Base-by-base conservation (phyloP, 1,140 invertebrate species). In the Bombus sibiricus region DNA sequence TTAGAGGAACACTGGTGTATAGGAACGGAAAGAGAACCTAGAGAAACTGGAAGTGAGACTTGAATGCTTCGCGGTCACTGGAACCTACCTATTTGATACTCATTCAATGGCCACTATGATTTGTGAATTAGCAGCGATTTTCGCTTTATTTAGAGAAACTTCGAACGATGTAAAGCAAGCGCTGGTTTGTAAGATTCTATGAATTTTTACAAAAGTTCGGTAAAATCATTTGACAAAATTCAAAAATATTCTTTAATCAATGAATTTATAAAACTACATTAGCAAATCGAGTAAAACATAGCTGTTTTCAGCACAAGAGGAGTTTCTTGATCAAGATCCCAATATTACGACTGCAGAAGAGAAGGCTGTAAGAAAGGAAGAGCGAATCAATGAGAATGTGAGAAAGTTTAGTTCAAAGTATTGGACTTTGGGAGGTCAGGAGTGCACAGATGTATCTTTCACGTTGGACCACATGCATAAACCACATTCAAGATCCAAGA, bases 341-440 rank as follows among this genome's bases (percentile, higher is more conserved):
- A 57, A 41, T 43, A 28, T n/a, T 34, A 53, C 71, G 10, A 25
- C 28, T 41, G n/a, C 37, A 59, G 34, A 41, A 37, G 53, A 4
- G 25, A 43, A 72, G 15, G 41, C 22, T 6, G 37, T 22, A 41
- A 41, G n/a, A 18, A 10, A 53, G 28, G 2, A 32, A 34, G 37
- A 43, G 41, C 6, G 78, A 74, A 72, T 72, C 13, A 2, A n/a
- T 72, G 15, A 41, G 47, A 68, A n/a, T 53, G n/a, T 10, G 34
- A 85, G 57, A 62, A 13, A 74, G 43, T 32, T n/a, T 79, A 32
- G 32, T 69, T 66, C 6, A 8, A 66, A 47, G 37, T 22, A 25
- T 39, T 78, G 57, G 78, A 81, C 41, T 81, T 8, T 41, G 8
- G 10, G 25, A 64, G 15, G 12, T 80, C 77, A 80, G 83, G 41